Conservation (phyloP, 2,888 invertebrate species). For the Strigamia transsilvanica region DNA sequence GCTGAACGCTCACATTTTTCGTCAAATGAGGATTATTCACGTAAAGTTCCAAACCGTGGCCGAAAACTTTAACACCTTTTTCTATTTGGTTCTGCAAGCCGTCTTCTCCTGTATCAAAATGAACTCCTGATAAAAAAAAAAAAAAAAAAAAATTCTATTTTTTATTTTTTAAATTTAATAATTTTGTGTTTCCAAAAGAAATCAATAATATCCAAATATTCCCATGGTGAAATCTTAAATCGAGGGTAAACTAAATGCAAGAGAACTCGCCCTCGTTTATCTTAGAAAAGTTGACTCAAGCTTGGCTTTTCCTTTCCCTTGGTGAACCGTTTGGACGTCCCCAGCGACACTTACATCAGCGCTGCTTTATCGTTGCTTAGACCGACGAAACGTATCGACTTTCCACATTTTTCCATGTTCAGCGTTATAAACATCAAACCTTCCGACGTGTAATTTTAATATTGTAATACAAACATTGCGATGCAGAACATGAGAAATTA, state of each 20-base stretch:
- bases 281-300: not conserved
- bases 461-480: not conserved
- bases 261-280: not conserved
- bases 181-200: too few relatives aligned
- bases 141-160: not conserved
- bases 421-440: not conserved
- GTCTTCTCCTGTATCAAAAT: constrained; percentile 83
- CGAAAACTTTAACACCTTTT: constrained; percentile 89
- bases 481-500: not conserved
- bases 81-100: constrained; percentile 86
- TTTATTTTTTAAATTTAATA: too few relatives aligned
- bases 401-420: not conserved
- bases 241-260: constrained; percentile 1
- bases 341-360: not conserved
- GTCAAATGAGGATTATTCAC: constrained; percentile 76
- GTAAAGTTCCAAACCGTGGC: constrained; percentile 89
- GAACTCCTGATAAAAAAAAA: constrained; percentile 72
- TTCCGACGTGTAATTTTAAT: not conserved
- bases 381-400: not conserved
- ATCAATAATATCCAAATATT: not conserved
- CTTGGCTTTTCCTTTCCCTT: not conserved
- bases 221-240: not conserved
- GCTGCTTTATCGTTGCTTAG: not conserved
- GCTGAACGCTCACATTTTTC: constrained; percentile 71
- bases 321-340: not conserved